Percentiles rank a stretch among this genome's conserved stretches.
Evolutionary conservation across 92 coral and sea anemone genomes (phyloP).

Genomic region (Metridium senile): DNA sequence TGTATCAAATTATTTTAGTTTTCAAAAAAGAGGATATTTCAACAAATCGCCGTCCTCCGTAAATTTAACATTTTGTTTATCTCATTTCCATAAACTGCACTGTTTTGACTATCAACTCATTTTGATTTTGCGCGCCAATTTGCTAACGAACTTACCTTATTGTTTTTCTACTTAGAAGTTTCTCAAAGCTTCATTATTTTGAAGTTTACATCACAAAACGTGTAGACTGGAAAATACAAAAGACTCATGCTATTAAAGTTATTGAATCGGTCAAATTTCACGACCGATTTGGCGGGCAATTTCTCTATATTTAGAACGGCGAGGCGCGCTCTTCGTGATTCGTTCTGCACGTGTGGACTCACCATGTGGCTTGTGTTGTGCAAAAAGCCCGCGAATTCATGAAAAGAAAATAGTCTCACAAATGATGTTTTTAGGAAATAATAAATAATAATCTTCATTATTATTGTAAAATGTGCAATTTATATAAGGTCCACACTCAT

Average conservation of each 20-base stretch:
- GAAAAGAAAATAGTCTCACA: neutral
- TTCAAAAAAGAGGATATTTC: too few relatives aligned
- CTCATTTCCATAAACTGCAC: too few relatives aligned
- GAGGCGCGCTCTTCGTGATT: neutral
- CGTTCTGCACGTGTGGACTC: constrained; percentile 16
- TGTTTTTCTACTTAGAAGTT: neutral
- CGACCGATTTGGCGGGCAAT: neutral
- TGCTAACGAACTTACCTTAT: neutral
- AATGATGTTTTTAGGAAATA: neutral
- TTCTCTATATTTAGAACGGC: neutral
- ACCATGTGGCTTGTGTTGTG: constrained; percentile 12
- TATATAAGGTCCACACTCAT: neutral
- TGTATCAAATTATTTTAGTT: too few relatives aligned
- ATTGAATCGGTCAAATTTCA: neutral
- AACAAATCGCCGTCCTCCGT: too few relatives aligned
- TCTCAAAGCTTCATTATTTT: neutral
- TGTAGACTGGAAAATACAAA: neutral
- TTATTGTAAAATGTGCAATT: too few relatives aligned
- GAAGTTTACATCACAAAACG: neutral
- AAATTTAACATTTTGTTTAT: too few relatives aligned
- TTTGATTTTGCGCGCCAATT: constrained; percentile 3
- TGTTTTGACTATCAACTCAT: neutral
- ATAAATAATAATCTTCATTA: neutral
- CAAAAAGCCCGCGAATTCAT: constrained; percentile 1
- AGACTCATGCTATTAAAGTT: constrained; percentile 3